A percentile compares a stretch with the other conserved stretches of the same genome.
Conservation (phyloP, 2,113 vertebrate species). For the Tragelaphus imberbis region DNA sequence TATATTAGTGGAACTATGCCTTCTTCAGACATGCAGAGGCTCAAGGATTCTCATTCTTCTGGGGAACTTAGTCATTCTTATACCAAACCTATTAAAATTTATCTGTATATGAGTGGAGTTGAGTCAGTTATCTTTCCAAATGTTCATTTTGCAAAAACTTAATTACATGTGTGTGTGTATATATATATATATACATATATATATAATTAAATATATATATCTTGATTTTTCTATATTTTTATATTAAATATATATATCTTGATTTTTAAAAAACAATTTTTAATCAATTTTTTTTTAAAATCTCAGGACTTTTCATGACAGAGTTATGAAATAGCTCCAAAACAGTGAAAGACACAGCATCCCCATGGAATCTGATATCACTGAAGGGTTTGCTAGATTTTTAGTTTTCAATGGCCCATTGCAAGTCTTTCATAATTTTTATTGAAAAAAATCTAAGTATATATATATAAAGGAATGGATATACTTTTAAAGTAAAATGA, state of each 20-base stretch:
- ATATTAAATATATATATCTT: background rate
- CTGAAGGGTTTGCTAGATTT: background rate
- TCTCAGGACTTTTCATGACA: background rate
- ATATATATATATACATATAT: background rate
- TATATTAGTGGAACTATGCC: background rate
- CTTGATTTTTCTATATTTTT: background rate
- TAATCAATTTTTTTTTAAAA: background rate
- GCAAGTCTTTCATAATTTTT: background rate
- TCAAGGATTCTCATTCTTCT: background rate
- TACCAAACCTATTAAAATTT: background rate
- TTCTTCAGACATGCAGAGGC: background rate
- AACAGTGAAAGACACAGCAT: background rate
- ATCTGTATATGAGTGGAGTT: background rate
- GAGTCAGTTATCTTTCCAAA: background rate
- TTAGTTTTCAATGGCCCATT: background rate
- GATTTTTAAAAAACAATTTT: background rate
- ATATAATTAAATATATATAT: too few relatives aligned
- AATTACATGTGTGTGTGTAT: background rate
- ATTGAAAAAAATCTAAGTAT: background rate
- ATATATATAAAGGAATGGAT: background rate
- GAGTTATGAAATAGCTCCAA: background rate
- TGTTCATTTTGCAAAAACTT: background rate
- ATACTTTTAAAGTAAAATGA: background rate
- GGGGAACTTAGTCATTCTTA: background rate
- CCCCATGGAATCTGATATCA: background rate